Evolutionary conservation across 2,888 invertebrate genomes (phyloP).

Genomic region (Apomyelois bistriatella): DNA sequence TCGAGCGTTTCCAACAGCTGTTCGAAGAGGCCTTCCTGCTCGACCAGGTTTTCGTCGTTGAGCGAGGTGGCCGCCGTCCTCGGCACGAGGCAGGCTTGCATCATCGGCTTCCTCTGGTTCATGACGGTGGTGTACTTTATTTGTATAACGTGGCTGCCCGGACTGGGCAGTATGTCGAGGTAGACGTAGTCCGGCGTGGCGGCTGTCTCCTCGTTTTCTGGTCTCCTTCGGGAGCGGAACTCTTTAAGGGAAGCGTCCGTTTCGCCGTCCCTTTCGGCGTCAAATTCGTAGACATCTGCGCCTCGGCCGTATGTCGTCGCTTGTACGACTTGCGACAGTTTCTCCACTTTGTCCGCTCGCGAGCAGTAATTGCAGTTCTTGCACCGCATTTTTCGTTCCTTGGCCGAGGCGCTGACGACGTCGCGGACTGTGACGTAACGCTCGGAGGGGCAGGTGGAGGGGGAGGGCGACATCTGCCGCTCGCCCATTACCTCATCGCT

Average conservation of each 20-base stretch:
- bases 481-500: neutral
- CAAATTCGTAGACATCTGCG: slow-evolving; percentile 11
- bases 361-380: neutral
- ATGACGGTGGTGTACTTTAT: neutral
- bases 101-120: slow-evolving; percentile 10
- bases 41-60: slow-evolving; percentile 13
- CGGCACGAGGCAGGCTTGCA: slow-evolving; percentile 9
- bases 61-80: neutral
- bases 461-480: no score
- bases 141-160: slow-evolving; percentile 1
- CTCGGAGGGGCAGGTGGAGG: slow-evolving; percentile 7
- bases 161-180: neutral
- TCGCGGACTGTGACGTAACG: slow-evolving; percentile 4
- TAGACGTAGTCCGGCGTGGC: neutral
- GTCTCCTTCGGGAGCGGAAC: neutral
- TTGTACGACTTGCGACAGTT: neutral
- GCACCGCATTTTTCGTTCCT: neutral
- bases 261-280: neutral
- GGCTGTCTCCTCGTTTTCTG: neutral
- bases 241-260: no score
- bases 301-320: neutral
- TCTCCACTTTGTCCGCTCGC: neutral
- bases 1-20: slow-evolving; percentile 4
- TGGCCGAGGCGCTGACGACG: neutral
- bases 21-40: slow-evolving; percentile 13